phyloP scores from a whole-genome alignment of 2,797 vertebrate genomes.

The Carapus acus region DNA sequence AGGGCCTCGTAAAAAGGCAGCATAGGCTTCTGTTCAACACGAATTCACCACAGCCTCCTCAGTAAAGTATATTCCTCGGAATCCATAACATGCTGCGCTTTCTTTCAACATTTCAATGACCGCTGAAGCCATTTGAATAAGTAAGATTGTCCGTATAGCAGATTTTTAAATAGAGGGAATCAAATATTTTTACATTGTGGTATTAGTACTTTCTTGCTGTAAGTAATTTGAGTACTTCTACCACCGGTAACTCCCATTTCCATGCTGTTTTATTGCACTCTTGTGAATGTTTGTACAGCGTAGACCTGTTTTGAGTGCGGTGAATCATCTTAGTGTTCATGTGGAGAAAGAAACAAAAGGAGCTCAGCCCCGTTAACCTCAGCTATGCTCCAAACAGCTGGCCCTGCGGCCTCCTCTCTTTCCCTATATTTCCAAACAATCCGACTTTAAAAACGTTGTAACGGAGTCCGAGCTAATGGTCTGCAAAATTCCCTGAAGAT shows the following conservation, averaged over 20 bases:
- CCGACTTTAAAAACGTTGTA: slow-evolving; percentile 25
- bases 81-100: too few species aligned
- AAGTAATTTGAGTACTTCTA: not conserved
- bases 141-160: not conserved
- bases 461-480: slow-evolving; percentile 30
- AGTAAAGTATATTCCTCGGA: too few species aligned
- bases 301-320: slow-evolving; percentile 23
- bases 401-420: slow-evolving; percentile 25
- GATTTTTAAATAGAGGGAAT: not conserved
- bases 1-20: too few species aligned
- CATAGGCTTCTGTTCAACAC: too few species aligned
- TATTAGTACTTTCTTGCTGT: not conserved
- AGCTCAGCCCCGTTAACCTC: slow-evolving; percentile 36
- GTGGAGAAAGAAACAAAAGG: slow-evolving; percentile 43
- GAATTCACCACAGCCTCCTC: too few species aligned
- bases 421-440: slow-evolving; percentile 11
- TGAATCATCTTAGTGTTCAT: slow-evolving; percentile 36
- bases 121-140: not conserved
- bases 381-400: slow-evolving; percentile 53
- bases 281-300: slow-evolving; percentile 17
- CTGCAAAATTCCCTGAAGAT: slow-evolving; percentile 49
- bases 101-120: not conserved
- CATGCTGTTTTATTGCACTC: not conserved
- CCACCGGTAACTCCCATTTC: slow-evolving; percentile 2
- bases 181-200: not conserved